Base-by-base conservation (phyloP, 2,888 invertebrate species). In the Epiblema foenella region DNA sequence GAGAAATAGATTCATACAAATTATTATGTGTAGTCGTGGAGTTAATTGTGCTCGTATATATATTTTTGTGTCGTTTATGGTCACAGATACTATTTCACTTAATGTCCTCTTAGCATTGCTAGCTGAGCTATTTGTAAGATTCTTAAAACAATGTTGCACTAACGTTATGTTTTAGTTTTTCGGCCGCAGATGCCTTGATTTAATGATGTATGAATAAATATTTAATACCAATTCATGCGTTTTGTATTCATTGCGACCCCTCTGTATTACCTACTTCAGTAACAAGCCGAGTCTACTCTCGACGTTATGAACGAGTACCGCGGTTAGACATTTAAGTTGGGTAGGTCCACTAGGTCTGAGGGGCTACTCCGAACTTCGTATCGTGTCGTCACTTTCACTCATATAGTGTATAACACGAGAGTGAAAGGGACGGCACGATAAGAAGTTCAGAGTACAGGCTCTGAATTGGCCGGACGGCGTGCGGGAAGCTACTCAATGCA, bases 151-250 rank as follows among this genome's bases (percentile, higher is more conserved):
- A 83, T 82, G 81, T 82, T 83, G 81, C 81, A 79, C 82, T 84
- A 82, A 81, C 76, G 75, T 39, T 85, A 86, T 83, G 83, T 84
- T 88, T 89, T 89, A 83, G 87, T 88, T 76, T 77, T 77, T 81
- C 76, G 86, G 85, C 85, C 81, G 76, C 76, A 75, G 82, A 80
- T 84, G 90, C 87, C 89, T 86, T 84, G 74, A 79, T 81, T 78
- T 76, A 74, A 78, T 79, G 81, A 86, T 87, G 87, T 91, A 90
- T 88, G 72, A 63, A 72, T 72, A 74, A 72, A 71, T 71, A 74
- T 66, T 71, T 72, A 75, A 73, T 73, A 62, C 57, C 46, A 69
- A 58, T 67, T 72, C 59, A 52, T 54, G 57, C 18, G 39, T 60
- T 42, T 39, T 54, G 49, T 37, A 62, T 56, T 66, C 7, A 51